Evolutionary conservation across 2,888 invertebrate species (phyloP).

Genomic region (Zygaena filipendulae): DNA sequence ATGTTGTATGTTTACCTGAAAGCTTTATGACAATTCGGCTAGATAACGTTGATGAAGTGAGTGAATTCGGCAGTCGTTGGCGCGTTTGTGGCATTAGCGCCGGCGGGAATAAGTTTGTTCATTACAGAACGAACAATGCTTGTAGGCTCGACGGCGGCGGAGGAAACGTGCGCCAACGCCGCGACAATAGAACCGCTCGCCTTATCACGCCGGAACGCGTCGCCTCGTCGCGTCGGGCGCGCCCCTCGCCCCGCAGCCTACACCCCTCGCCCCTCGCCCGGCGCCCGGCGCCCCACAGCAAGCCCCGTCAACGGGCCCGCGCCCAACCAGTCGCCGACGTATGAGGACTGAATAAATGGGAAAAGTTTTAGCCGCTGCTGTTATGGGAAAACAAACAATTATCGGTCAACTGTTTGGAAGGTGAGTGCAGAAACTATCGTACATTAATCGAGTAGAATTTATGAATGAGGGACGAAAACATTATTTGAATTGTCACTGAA

Average conservation of each 20-base stretch:
- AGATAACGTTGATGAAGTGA: constrained; percentile 48
- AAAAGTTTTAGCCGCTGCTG: constrained; percentile 57
- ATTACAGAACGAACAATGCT: constrained; percentile 61
- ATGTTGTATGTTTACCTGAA: constrained; percentile 27
- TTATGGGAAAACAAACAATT: constrained; percentile 62
- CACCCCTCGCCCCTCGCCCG: constrained; percentile 9
- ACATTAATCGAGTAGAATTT: constrained; percentile 52
- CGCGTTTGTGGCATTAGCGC: constrained; percentile 52
- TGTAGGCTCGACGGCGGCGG: constrained; percentile 58
- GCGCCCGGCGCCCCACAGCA: constrained; percentile 12
- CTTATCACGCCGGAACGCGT: constrained; percentile 66
- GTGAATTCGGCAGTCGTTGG: constrained; percentile 46
- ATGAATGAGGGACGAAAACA: no score
- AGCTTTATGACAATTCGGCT: constrained; percentile 34
- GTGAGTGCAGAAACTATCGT: no score
- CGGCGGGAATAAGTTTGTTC: constrained; percentile 64
- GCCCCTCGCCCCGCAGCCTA: constrained; percentile 9
- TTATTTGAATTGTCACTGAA: no score
- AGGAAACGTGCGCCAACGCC: constrained; percentile 68
- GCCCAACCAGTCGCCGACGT: constrained; percentile 40
- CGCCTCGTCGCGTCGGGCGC: constrained; percentile 22
- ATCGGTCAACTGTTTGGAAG: constrained; percentile 60
- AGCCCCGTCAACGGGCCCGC: constrained; percentile 12
- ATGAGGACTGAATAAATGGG: constrained; percentile 65
- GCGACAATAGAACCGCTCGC: constrained; percentile 55